Conservation (phyloP, 2,113 vertebrate genomes). For the Alligator mississippiensis region DNA sequence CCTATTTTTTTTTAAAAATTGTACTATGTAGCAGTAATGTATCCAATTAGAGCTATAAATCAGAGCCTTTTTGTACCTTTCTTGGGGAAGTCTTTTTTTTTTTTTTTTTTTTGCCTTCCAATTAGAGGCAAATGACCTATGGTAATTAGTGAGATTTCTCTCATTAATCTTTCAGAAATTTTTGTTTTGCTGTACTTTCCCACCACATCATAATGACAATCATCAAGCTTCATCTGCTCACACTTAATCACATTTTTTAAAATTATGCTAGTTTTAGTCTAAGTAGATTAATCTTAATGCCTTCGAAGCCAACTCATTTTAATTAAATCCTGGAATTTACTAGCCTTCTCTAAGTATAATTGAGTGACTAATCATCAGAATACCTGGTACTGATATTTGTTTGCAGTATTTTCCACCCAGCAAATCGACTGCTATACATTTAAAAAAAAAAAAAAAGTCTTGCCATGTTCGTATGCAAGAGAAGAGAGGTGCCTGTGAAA, state of each 20-base stretch:
- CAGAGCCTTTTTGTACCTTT: neutral
- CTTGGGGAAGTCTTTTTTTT: neutral
- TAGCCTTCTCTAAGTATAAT: neutral
- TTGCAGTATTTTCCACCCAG: neutral
- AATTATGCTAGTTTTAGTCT: neutral
- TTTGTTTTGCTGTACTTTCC: neutral
- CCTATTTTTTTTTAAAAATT: neutral
- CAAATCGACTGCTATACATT: constrained; percentile 3
- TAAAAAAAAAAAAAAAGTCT: neutral
- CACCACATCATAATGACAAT: neutral
- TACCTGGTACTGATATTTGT: constrained; percentile 5
- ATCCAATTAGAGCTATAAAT: neutral
- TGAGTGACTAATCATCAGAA: neutral
- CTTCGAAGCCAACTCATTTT: neutral
- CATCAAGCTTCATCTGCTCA: constrained; percentile 25
- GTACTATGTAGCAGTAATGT: neutral
- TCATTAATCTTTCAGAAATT: neutral
- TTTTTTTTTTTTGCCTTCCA: neutral
- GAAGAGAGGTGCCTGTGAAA: neutral
- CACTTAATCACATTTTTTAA: neutral
- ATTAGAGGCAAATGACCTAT: neutral
- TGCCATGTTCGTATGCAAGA: neutral
- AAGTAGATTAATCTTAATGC: neutral
- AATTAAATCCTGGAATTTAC: constrained; percentile 13
- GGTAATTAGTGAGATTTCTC: neutral